phyloP scores from a whole-genome alignment of 2,113 vertebrate genomes.

The Lycocorax pyrrhopterus region DNA sequence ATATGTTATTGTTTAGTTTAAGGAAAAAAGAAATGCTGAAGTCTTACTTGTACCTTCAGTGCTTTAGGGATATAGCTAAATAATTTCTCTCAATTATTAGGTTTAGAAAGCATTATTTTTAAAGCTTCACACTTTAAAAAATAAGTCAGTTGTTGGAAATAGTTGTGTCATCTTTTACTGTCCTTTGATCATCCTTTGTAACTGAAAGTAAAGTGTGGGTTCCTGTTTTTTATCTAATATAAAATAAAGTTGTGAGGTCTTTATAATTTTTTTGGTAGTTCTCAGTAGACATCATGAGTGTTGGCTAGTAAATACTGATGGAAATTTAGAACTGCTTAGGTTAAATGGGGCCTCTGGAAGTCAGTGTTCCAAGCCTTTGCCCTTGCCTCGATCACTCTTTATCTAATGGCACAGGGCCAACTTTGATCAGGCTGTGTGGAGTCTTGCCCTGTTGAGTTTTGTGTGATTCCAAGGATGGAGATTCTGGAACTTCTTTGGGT shows the following conservation, averaged over 20 bases:
- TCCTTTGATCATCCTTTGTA: not conserved
- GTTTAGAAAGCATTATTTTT: not conserved
- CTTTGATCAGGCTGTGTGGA: not conserved
- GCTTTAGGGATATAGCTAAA: not conserved
- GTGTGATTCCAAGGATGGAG: not conserved
- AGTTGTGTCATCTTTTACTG: not conserved
- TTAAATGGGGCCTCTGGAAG: not conserved
- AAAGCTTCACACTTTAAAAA: not conserved
- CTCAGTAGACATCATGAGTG: not conserved
- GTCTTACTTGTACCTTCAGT: not conserved
- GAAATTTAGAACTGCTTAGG: not conserved
- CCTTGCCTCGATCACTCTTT: accelerated
- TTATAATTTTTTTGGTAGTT: not conserved
- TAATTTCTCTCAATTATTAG: not conserved
- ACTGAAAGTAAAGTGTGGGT: not conserved
- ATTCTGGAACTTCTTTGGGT: not conserved
- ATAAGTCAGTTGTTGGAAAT: not conserved
- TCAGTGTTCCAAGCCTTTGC: not conserved
- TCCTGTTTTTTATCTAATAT: not conserved
- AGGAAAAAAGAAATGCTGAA: not conserved
- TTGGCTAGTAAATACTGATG: not conserved
- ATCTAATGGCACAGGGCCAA: not conserved
- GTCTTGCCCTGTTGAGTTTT: not conserved
- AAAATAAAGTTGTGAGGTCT: not conserved
- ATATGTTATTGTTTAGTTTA: not conserved